phyloP scores from a whole-genome alignment of 2,113 vertebrate species.

The Mixornis gularis region DNA sequence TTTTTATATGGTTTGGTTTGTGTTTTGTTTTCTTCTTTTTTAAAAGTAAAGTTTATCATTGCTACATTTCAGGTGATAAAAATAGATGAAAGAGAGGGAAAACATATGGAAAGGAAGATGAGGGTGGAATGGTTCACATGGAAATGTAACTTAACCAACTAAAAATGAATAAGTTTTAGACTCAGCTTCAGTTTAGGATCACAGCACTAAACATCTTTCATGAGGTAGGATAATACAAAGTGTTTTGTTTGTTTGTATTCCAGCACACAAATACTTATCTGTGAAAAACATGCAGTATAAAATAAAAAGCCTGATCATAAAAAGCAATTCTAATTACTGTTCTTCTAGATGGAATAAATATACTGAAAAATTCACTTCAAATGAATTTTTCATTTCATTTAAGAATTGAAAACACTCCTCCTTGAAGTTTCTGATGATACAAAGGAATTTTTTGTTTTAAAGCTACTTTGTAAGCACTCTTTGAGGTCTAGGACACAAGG shows the following conservation, averaged over 20 bases:
- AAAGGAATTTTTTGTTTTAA: not conserved
- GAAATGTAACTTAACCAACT: not conserved
- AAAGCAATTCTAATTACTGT: not conserved
- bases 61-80: not conserved
- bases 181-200: not conserved
- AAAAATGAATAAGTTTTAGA: not conserved
- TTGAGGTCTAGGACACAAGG: not conserved
- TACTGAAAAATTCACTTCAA: not conserved
- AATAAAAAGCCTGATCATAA: not conserved
- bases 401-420: not conserved
- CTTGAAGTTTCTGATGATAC: not conserved
- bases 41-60: not conserved
- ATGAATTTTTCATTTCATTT: not conserved
- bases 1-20: not conserved
- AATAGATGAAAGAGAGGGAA: not conserved
- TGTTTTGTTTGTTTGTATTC: not conserved
- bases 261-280: not conserved
- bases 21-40: not conserved
- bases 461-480: not conserved
- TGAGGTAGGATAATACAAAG: not conserved
- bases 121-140: not conserved
- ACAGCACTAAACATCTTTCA: not conserved
- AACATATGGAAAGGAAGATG: not conserved
- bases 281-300: not conserved
- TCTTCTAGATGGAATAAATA: not conserved